These are phyloP conservation scores for Pollachius pollachius DNA, from an alignment of 2,113 vertebrate genomes.

Conservation along the genomic window DNA sequence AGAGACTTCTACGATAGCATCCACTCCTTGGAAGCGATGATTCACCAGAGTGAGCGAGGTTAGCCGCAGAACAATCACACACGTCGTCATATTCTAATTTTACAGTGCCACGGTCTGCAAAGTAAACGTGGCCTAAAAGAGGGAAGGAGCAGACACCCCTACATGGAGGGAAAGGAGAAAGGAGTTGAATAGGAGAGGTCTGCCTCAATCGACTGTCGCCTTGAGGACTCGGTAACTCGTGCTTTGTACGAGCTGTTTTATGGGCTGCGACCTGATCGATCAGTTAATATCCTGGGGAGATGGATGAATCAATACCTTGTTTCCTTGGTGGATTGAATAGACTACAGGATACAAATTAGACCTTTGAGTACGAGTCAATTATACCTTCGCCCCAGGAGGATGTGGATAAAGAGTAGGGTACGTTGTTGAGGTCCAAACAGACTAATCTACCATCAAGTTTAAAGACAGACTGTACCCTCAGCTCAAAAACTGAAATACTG, in stretches of 20 bases:
- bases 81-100: slow-evolving; percentile 63
- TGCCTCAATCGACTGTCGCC: slow-evolving; percentile 1
- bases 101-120: slow-evolving; percentile 40
- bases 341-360: slow-evolving; percentile 1
- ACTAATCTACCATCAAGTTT: not conserved
- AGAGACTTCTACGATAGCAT: slow-evolving; percentile 16
- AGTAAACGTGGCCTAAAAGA: slow-evolving; percentile 23
- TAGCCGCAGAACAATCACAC: slow-evolving; percentile 57
- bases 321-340: slow-evolving; percentile 6
- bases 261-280: slow-evolving; percentile 11
- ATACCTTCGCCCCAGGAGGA: not conserved
- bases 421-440: not conserved
- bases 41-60: slow-evolving; percentile 59
- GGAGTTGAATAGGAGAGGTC: slow-evolving; percentile 15
- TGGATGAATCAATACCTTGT: slow-evolving; percentile 27
- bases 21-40: slow-evolving; percentile 61
- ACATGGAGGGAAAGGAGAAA: slow-evolving; percentile 47
- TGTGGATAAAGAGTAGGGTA: not conserved
- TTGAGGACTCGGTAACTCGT: not conserved
- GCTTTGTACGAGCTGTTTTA: not conserved
- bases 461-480: not conserved
- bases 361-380: not conserved
- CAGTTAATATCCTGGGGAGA: slow-evolving; percentile 8
- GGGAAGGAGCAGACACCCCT: slow-evolving; percentile 37
- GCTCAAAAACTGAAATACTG: not conserved